These are phyloP conservation scores for Shinisaurus crocodilurus DNA, from an alignment of 2,113 vertebrate genomes.

Conservation along the genomic window DNA sequence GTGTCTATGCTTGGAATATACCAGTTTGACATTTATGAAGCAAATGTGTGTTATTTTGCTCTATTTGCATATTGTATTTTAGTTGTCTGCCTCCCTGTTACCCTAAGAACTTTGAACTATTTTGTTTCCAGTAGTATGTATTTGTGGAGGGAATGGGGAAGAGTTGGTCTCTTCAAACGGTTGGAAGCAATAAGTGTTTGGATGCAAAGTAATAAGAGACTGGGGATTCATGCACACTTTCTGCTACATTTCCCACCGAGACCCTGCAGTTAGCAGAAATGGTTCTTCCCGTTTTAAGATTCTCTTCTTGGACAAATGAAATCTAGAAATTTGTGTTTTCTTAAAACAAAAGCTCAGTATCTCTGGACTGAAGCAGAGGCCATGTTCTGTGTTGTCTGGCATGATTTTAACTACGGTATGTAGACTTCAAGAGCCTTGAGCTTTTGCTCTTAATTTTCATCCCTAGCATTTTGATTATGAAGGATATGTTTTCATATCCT, in stretches of 20 bases:
- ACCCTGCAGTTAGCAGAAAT: neutral
- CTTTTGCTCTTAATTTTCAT: neutral
- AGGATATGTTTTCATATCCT: neutral
- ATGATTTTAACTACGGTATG: neutral
- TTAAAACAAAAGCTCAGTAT: neutral
- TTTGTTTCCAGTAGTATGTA: neutral
- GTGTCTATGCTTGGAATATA: neutral
- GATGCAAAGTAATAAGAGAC: neutral
- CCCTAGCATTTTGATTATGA: neutral
- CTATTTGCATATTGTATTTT: neutral
- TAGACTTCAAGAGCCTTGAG: neutral
- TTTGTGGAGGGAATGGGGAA: neutral
- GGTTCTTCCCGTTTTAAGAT: neutral
- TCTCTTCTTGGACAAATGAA: neutral
- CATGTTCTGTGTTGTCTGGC: neutral
- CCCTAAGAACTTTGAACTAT: neutral
- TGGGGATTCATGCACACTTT: neutral
- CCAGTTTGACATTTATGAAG: neutral
- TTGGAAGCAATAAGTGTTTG: neutral
- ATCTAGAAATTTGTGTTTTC: neutral
- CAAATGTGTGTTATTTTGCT: neutral
- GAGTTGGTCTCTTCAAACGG: neutral
- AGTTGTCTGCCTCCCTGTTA: neutral
- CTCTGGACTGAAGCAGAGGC: neutral
- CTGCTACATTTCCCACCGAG: neutral